Conservation (phyloP, 2,797 vertebrate genomes). For the Coregonus ussuriensis region DNA sequence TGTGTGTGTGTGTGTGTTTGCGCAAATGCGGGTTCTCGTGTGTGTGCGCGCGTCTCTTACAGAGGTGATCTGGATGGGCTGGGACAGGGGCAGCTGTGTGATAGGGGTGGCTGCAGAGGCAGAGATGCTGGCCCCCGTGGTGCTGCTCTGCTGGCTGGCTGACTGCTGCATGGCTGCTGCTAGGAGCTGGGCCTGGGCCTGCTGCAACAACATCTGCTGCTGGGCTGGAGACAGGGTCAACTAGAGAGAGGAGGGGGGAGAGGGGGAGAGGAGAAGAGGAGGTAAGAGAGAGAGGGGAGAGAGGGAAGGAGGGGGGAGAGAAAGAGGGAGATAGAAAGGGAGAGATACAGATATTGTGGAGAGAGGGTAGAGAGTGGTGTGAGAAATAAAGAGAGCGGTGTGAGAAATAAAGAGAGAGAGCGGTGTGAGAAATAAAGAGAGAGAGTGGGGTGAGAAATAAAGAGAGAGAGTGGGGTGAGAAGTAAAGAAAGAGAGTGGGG, state of each 20-base stretch:
- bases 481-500: too few relatives aligned
- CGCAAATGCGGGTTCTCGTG: too few relatives aligned
- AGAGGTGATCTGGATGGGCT: conserved; percentile 96
- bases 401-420: neutral
- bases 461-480: neutral
- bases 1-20: conserved; percentile 4
- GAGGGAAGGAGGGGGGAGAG: neutral
- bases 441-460: neutral
- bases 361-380: neutral
- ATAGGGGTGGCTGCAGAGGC: conserved; percentile 96
- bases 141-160: conserved; percentile 93
- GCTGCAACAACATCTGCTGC: conserved; percentile 95
- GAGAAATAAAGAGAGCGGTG: too few relatives aligned
- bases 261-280: neutral
- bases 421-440: neutral
- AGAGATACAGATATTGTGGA: neutral
- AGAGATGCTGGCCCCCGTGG: conserved; percentile 96
- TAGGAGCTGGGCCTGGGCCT: conserved; percentile 97
- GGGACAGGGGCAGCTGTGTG: conserved; percentile 95
- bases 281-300: neutral
- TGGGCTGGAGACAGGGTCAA: conserved; percentile 95
- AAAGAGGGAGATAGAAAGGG: neutral
- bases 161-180: conserved; percentile 95
- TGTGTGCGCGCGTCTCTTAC: conserved; percentile 61
- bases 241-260: conserved; percentile 60